Conservation (phyloP, 2,113 vertebrate species). For the Gobius niger region DNA sequence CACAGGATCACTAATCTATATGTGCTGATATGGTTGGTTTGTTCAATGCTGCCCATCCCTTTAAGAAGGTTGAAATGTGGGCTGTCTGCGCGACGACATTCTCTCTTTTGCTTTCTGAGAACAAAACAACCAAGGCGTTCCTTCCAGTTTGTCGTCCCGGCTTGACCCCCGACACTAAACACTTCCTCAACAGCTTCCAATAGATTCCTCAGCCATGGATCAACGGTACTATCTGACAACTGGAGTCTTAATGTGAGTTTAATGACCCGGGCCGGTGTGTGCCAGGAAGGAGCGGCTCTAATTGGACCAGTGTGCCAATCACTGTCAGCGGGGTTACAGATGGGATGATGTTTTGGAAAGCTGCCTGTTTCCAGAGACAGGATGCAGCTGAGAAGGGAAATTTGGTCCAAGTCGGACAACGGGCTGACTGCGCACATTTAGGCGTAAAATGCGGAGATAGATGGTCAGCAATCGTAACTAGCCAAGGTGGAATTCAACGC, state of each 20-base stretch:
- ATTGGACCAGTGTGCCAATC: constrained; percentile 66
- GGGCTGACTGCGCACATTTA: constrained; percentile 20
- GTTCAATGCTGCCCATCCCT: no score
- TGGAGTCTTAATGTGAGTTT: constrained; percentile 46
- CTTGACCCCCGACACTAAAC: constrained; percentile 15
- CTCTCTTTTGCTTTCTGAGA: neutral
- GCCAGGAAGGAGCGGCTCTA: constrained; percentile 46
- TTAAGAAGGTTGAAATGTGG: no score
- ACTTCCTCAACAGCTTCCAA: constrained; percentile 30
- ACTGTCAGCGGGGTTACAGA: constrained; percentile 39
- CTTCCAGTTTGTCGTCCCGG: constrained; percentile 39
- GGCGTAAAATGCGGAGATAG: neutral
- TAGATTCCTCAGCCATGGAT: constrained; percentile 35
- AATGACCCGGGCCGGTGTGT: constrained; percentile 47
- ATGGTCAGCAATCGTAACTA: neutral
- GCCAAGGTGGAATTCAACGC: neutral
- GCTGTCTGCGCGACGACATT: no score
- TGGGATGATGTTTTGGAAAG: constrained; percentile 33
- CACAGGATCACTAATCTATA: no score
- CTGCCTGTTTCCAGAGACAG: constrained; percentile 1
- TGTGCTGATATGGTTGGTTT: no score
- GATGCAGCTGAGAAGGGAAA: neutral
- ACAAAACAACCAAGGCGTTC: constrained; percentile 13
- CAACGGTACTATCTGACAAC: constrained; percentile 52
- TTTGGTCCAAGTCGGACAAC: constrained; percentile 14